A percentile compares a stretch with the other conserved stretches of the same genome.
phyloP scores from a whole-genome alignment of 2,888 invertebrate genomes.

The Dichetophora obliterata region DNA sequence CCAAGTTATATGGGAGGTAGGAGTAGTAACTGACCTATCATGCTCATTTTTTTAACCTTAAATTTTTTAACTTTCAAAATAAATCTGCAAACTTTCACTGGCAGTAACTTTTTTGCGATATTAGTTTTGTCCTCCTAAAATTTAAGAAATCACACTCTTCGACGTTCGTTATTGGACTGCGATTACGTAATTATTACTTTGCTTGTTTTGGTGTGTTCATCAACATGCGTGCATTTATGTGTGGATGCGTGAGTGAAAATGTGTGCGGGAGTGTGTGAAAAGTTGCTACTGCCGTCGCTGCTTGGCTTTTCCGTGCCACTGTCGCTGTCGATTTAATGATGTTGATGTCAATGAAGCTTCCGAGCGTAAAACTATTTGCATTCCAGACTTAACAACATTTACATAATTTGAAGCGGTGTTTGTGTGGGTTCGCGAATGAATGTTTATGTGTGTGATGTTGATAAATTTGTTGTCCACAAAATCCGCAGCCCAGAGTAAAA shows the following conservation, averaged over 20 bases:
- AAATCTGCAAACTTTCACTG: no score
- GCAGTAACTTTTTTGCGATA: no score
- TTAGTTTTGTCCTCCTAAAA: no score
- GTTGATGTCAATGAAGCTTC: constrained; percentile 60
- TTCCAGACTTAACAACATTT: constrained; percentile 64
- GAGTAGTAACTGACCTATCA: no score
- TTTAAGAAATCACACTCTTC: no score
- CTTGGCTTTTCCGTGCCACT: neutral
- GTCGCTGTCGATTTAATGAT: constrained; percentile 6
- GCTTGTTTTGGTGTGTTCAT: neutral
- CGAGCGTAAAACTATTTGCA: constrained; percentile 64
- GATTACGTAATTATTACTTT: neutral
- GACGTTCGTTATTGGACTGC: no score
- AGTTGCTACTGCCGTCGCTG: no score
- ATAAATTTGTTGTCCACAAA: neutral
- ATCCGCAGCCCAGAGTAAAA: constrained; percentile 7
- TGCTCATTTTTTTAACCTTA: no score
- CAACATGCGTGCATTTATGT: neutral
- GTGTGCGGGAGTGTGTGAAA: no score
- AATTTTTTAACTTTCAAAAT: no score
- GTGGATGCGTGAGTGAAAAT: neutral
- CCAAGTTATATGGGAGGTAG: no score
- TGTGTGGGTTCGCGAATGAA: constrained; percentile 8
- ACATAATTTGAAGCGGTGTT: constrained; percentile 60
- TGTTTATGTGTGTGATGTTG: neutral